phyloP scores from a whole-genome alignment of 2,797 vertebrate genomes.

The Neoniphon sammara region DNA sequence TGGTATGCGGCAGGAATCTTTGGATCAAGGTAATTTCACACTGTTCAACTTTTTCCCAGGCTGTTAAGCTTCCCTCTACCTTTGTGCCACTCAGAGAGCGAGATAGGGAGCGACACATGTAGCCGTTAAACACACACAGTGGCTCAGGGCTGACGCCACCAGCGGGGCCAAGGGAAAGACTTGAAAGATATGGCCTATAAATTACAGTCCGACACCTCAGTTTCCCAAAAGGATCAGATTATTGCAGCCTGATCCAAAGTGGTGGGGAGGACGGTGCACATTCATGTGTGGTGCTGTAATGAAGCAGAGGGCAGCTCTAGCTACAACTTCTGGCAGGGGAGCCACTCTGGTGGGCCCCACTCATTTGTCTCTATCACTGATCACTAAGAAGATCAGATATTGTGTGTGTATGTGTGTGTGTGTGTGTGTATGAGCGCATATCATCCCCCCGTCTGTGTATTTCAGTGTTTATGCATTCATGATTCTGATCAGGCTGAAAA shows the following conservation, averaged over 20 bases:
- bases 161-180: slow-evolving; percentile 59
- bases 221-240: slow-evolving; percentile 82
- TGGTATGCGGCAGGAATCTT: slow-evolving; percentile 88
- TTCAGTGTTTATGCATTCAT: background rate
- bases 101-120: slow-evolving; percentile 85
- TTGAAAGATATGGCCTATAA: slow-evolving; percentile 79
- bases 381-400: slow-evolving; percentile 47
- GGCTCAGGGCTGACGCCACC: slow-evolving; percentile 74
- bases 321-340: slow-evolving; percentile 46
- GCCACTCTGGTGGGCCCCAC: slow-evolving; percentile 33
- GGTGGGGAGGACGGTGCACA: slow-evolving; percentile 64
- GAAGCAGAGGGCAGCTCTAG: slow-evolving; percentile 31
- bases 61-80: slow-evolving; percentile 87
- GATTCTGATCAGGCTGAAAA: background rate
- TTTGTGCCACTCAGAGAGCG: slow-evolving; percentile 81
- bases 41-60: slow-evolving; percentile 87
- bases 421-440: background rate
- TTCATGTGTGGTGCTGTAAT: slow-evolving; percentile 74
- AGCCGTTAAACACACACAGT: slow-evolving; percentile 77
- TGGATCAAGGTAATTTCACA: slow-evolving; percentile 89
- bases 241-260: slow-evolving; percentile 68
- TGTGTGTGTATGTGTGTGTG: slow-evolving; percentile 7
- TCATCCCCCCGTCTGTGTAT: background rate
- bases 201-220: slow-evolving; percentile 78
- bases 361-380: slow-evolving; percentile 52